Evolutionary conservation across 2,113 vertebrate species (phyloP).

Genomic region (Rhinolophus sinicus): DNA sequence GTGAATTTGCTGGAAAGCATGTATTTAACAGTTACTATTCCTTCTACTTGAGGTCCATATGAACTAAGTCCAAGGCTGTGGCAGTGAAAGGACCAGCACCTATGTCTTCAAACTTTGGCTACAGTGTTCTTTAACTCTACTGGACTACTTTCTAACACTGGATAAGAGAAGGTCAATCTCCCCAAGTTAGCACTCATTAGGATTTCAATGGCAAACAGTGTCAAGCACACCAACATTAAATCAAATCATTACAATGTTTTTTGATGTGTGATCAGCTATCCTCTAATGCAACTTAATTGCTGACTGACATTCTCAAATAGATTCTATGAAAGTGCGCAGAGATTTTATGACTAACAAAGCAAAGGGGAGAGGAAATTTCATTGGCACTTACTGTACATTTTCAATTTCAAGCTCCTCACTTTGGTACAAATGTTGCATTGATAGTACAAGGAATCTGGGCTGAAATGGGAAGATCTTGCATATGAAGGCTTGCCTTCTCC

Average conservation of each 20-base stretch:
- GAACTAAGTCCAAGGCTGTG: background rate
- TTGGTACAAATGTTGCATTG: too few relatives aligned
- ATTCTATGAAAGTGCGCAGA: background rate
- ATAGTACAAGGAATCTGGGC: accelerated
- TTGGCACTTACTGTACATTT: background rate
- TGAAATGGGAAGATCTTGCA: background rate
- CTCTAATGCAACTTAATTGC: background rate
- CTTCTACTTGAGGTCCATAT: background rate
- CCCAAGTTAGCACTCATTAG: background rate
- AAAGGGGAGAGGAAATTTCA: background rate
- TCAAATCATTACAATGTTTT: background rate
- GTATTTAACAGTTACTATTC: accelerated
- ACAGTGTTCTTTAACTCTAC: background rate
- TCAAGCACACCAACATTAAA: background rate
- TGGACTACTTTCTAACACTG: background rate
- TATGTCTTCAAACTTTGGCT: background rate
- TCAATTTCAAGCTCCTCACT: background rate
- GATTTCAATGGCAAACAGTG: background rate
- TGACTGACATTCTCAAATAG: background rate
- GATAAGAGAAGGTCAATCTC: background rate
- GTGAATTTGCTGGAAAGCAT: background rate
- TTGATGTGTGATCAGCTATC: background rate
- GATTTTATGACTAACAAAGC: background rate
- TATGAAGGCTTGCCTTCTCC: background rate
- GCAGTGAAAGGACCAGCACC: background rate